Percentiles rank a stretch among this genome's conserved stretches.
These are phyloP conservation scores for Aleadryas rufinucha DNA, from an alignment of 2,113 vertebrate genomes.

Conservation along the genomic window DNA sequence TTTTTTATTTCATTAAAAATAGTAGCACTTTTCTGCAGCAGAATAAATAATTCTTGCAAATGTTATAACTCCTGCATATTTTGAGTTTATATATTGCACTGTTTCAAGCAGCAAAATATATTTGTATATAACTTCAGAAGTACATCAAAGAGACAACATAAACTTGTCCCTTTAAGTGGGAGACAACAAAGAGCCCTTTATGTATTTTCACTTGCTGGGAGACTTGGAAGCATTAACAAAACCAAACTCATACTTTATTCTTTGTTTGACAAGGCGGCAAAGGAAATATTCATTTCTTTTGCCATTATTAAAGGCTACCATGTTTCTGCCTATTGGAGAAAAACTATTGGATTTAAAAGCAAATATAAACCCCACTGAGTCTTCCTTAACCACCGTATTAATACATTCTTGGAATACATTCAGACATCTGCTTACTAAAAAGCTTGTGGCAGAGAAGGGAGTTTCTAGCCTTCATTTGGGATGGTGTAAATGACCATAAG, in stretches of 20 bases:
- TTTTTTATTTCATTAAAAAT: neutral
- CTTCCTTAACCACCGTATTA: neutral
- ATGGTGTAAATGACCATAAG: neutral
- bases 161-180: neutral
- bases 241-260: neutral
- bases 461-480: neutral
- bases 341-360: neutral
- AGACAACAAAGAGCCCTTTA: neutral
- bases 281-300: neutral
- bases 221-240: neutral
- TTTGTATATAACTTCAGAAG: neutral
- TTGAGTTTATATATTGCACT: neutral
- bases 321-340: neutral
- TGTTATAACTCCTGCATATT: neutral
- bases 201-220: neutral
- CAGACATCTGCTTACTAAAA: neutral
- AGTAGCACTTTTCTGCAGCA: neutral
- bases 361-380: neutral
- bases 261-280: neutral
- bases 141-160: neutral
- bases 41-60: neutral
- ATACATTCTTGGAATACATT: neutral
- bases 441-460: neutral
- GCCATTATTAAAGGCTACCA: neutral
- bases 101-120: neutral